Evolutionary conservation across 2,113 vertebrate genomes (phyloP).

Genomic region (Cepphus grylle): DNA sequence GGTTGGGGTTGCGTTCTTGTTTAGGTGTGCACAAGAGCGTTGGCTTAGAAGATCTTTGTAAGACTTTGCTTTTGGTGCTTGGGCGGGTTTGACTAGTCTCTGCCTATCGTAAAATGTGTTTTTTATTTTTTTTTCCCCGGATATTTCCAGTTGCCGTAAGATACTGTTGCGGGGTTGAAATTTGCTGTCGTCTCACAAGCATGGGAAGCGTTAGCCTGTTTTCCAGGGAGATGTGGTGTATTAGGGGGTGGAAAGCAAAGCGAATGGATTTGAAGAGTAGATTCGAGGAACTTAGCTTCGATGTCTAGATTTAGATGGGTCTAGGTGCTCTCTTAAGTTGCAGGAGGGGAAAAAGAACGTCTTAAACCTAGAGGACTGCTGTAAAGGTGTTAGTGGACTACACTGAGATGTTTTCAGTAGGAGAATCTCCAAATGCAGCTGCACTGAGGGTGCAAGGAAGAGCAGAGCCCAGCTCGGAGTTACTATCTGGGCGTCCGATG

Average conservation of each 20-base stretch:
- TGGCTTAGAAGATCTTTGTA: background rate
- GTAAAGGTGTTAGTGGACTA: background rate
- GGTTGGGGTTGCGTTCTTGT: background rate
- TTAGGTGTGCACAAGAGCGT: background rate
- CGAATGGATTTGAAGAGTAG: background rate
- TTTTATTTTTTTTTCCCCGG: background rate
- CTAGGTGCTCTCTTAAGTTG: background rate
- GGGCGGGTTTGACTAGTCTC: background rate
- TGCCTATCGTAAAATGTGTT: background rate
- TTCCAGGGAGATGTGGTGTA: background rate
- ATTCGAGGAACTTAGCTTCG: background rate
- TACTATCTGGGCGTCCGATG: accelerated
- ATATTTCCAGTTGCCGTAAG: background rate
- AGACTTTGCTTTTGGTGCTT: background rate
- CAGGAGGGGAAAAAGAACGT: background rate
- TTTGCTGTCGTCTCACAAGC: background rate
- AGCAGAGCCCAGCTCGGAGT: background rate
- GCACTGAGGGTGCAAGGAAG: background rate
- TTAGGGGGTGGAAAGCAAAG: background rate
- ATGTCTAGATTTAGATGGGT: background rate
- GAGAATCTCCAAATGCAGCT: background rate
- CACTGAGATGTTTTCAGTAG: background rate
- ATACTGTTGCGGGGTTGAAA: accelerated
- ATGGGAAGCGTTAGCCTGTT: background rate
- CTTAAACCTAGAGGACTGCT: background rate